These are phyloP conservation scores for Hymenochirus boettgeri DNA, from an alignment of 2,113 vertebrate genomes.

Conservation along the genomic window DNA sequence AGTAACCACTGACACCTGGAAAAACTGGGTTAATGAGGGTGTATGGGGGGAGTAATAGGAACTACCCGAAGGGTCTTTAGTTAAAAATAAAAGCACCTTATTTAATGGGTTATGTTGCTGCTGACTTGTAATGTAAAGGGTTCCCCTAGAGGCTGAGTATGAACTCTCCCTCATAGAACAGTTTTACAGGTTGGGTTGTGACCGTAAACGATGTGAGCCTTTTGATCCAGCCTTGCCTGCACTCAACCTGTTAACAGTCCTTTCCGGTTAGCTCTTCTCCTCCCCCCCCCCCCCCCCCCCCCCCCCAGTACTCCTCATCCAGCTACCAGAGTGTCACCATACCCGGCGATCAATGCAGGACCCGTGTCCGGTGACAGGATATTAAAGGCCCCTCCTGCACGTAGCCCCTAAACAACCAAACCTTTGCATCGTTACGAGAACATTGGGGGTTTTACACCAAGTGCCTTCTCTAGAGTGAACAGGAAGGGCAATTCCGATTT, in stretches of 20 bases:
- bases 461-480: not conserved
- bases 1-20: not conserved
- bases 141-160: no score
- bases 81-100: conserved; percentile 17
- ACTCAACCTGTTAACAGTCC: no score
- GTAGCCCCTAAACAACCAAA: not conserved
- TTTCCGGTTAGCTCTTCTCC: no score
- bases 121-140: not conserved
- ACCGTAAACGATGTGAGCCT: no score
- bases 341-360: not conserved
- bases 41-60: not conserved
- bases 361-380: not conserved
- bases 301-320: not conserved
- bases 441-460: not conserved
- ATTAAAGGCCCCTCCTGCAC: not conserved
- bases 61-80: not conserved
- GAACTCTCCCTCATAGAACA: no score
- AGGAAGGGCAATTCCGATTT: not conserved
- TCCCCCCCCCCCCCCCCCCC: no score
- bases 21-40: not conserved
- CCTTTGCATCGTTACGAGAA: no score
- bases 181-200: no score
- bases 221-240: not conserved
- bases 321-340: not conserved
- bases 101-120: not conserved